Conservation (phyloP, 2,113 vertebrate species). For the Taxidea taxus region DNA sequence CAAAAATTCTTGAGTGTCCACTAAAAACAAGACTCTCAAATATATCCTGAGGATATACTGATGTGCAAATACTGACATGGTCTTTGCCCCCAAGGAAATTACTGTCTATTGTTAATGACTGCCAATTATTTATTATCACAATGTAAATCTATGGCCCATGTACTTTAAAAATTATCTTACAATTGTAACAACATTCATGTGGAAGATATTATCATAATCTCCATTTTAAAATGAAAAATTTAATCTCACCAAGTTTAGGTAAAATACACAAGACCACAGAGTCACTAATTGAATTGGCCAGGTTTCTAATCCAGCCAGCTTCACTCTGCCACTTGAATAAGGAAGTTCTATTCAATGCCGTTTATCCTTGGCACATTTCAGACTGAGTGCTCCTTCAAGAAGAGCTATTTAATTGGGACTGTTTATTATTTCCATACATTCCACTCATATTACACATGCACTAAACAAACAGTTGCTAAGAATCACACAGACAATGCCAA, state of each 20-base stretch:
- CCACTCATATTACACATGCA: not conserved
- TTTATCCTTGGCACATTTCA: too few relatives aligned
- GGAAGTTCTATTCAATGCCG: not conserved
- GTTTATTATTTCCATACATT: not conserved
- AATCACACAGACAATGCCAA: not conserved
- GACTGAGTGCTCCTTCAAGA: not conserved
- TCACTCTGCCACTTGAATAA: not conserved
- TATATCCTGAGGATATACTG: not conserved
- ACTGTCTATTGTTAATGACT: not conserved
- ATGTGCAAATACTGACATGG: not conserved
- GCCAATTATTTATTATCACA: not conserved
- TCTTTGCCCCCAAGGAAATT: not conserved
- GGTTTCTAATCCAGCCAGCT: not conserved
- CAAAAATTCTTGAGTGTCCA: not conserved
- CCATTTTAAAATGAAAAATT: not conserved
- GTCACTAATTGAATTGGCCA: not conserved
- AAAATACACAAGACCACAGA: not conserved
- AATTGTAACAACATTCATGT: not conserved
- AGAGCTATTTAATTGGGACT: not conserved
- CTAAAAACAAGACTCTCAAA: not conserved
- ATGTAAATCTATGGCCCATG: not conserved
- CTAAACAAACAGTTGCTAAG: not conserved
- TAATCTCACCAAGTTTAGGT: not conserved
- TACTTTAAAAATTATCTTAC: not conserved
- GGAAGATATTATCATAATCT: not conserved